phyloP scores from a whole-genome alignment of 2,113 vertebrate species.

The Syngnathus floridae region DNA sequence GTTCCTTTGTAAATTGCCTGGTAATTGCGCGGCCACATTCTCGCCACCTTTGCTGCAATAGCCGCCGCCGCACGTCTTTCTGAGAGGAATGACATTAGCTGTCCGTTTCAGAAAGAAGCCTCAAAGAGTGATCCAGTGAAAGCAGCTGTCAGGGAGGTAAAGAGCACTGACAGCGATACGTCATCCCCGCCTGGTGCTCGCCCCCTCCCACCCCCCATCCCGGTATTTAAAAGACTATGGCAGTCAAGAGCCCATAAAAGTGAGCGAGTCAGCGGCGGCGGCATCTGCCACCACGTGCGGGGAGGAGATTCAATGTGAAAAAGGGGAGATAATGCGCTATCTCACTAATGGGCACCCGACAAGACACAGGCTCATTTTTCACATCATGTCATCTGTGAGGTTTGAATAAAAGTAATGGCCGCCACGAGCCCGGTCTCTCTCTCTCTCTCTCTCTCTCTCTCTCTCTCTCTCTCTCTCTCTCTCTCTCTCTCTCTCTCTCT shows the following conservation, averaged over 20 bases:
- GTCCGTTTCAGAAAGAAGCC: conserved; percentile 53
- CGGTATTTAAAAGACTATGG: conserved; percentile 66
- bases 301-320: conserved; percentile 84
- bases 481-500: conserved; percentile 49
- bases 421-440: conserved; percentile 79
- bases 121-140: conserved; percentile 55
- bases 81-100: conserved; percentile 62
- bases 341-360: conserved; percentile 98
- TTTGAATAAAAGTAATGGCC: conserved; percentile 95
- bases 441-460: conserved; percentile 48
- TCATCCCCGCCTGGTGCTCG: conserved; percentile 60
- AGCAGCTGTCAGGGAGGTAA: conserved; percentile 61
- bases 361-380: conserved; percentile 98
- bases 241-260: conserved; percentile 73
- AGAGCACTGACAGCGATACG: conserved; percentile 62
- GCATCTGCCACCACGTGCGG: conserved; percentile 77
- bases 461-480: conserved; percentile 48
- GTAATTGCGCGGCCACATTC: conserved; percentile 46
- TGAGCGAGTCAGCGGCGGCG: conserved; percentile 76
- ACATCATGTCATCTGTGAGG: conserved; percentile 98
- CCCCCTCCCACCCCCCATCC: conserved; percentile 25
- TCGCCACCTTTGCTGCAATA: conserved; percentile 41
- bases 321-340: conserved; percentile 94
- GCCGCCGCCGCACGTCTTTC: conserved; percentile 47
- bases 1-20: conserved; percentile 44